Evolutionary conservation across 2,113 vertebrate species (phyloP), one percentile per base, ranked within the genome.

Genomic region (Butorides virescens): DNA sequence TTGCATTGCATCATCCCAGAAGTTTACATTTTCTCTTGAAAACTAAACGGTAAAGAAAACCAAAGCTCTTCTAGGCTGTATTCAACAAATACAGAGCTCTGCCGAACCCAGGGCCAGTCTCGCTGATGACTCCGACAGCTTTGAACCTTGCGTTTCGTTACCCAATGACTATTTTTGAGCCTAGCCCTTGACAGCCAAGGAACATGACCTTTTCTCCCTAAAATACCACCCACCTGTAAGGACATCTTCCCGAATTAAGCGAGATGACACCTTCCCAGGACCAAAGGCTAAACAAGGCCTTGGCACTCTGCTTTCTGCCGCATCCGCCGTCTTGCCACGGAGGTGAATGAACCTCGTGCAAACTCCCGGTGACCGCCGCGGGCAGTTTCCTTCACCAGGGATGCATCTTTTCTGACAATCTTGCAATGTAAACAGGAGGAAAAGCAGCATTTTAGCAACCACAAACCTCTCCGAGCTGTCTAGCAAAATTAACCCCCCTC

Each of bases 321-420:
- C 34, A 20, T 59, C 26, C 5, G 0, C 22, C 2, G 2, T 5
- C 11, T 37, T 18, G 34, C 75, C 52, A 36, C 0, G 2, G 62
- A 49, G 9, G 53, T 13, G 75, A 50, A 82, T 15, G 30, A 78
- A 88, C 36, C 36, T 29, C 39, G 1, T 25, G 66, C 59, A 59
- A 58, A 53, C 1, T 3, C 62, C 30, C 5, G 4, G 42, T 44
- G 53, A 55, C 15, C 1, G 0, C 80, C 62, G 53, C 3, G 2
- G 12, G 59, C n/a, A n/a, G 3, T 30, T 71, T 77, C 23, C 16
- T 77, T 73, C 65, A 53, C 59, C 63, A 50, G 26, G 11, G 16
- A 55, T 78, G 49, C 7, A 5, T 12, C 27, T 63, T 84, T 93
- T 87, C 27, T 67, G 71, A 10, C 23, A 34, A 11, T 5, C 4